Conservation (phyloP, 2,888 invertebrate genomes). For the Conus canariensis region DNA sequence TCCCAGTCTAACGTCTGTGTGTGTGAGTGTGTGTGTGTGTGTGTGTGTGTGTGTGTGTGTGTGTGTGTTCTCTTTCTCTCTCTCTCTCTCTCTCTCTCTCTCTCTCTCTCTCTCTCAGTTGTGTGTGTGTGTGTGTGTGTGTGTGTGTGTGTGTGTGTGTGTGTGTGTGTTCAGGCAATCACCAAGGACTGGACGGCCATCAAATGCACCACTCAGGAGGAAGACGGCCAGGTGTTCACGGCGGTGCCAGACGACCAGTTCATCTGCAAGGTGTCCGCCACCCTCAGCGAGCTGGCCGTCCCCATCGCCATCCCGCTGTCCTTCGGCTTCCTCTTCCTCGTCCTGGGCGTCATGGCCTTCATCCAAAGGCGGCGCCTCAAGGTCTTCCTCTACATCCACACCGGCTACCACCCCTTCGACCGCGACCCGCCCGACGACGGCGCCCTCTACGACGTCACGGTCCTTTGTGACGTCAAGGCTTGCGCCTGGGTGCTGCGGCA, state of each 20-base stretch:
- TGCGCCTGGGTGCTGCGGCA: conserved; percentile 32
- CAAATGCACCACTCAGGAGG: conserved; percentile 44
- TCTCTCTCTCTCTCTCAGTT: no score
- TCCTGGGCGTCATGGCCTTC: conserved; percentile 16
- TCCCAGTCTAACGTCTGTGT: neutral
- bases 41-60: no score
- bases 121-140: neutral
- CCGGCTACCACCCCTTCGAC: conserved; percentile 47
- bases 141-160: neutral
- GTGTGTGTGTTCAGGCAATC: neutral
- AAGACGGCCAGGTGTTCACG: conserved; percentile 35
- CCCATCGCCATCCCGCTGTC: conserved; percentile 37
- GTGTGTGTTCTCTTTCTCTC: no score
- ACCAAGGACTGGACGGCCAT: conserved; percentile 40
- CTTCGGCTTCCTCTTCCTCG: conserved; percentile 33
- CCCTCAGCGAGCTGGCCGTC: conserved; percentile 21
- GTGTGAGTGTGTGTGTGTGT: no score
- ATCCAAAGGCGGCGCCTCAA: conserved; percentile 40
- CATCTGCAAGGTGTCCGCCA: conserved; percentile 40
- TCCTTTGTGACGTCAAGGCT: conserved; percentile 30
- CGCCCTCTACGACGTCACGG: conserved; percentile 32
- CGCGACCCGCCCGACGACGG: conserved; percentile 21
- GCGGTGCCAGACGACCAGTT: conserved; percentile 41
- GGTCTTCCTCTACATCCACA: conserved; percentile 43
- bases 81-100: no score